Conservation (phyloP, 2,888 invertebrate genomes). For the Suillia variegata region DNA sequence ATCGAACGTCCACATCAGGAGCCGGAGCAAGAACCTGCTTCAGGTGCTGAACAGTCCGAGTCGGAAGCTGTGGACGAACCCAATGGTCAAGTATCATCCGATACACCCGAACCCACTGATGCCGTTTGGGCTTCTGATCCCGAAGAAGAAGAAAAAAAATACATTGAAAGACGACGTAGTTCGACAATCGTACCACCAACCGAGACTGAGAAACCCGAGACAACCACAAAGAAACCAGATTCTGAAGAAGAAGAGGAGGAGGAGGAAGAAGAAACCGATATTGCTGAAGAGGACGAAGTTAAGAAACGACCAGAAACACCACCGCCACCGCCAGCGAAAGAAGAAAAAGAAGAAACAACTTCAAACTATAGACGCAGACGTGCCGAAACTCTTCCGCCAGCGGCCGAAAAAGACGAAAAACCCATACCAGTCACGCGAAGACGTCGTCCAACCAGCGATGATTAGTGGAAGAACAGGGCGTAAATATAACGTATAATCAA, state of each 20-base stretch:
- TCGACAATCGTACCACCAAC: slow-evolving; percentile 19
- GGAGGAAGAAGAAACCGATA: slow-evolving; percentile 25
- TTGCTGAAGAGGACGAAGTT: slow-evolving; percentile 35
- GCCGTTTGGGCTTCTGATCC: slow-evolving; percentile 63
- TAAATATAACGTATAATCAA: not conserved
- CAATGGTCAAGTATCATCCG: slow-evolving; percentile 27
- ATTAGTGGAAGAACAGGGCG: slow-evolving; percentile 19
- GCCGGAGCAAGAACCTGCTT: slow-evolving; percentile 24
- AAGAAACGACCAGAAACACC: slow-evolving; percentile 31
- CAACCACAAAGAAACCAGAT: slow-evolving; percentile 20
- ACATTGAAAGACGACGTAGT: slow-evolving; percentile 31
- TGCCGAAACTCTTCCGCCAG: slow-evolving; percentile 27
- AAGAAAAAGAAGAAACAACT: slow-evolving; percentile 9
- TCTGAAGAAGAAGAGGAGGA: slow-evolving; percentile 16
- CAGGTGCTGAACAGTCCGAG: slow-evolving; percentile 44
- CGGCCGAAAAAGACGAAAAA: slow-evolving; percentile 12
- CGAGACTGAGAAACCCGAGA: not conserved
- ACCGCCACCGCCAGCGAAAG: slow-evolving; percentile 19
- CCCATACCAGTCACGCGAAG: slow-evolving; percentile 25
- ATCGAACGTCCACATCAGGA: slow-evolving; percentile 36
- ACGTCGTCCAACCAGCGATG: slow-evolving; percentile 30
- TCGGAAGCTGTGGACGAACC: slow-evolving; percentile 20
- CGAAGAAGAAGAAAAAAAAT: slow-evolving; percentile 46
- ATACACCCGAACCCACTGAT: slow-evolving; percentile 49
- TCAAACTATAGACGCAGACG: slow-evolving; percentile 14